These are phyloP conservation scores for Microcebus murinus DNA, from an alignment of 2,113 vertebrate genomes.

Conservation along the genomic window DNA sequence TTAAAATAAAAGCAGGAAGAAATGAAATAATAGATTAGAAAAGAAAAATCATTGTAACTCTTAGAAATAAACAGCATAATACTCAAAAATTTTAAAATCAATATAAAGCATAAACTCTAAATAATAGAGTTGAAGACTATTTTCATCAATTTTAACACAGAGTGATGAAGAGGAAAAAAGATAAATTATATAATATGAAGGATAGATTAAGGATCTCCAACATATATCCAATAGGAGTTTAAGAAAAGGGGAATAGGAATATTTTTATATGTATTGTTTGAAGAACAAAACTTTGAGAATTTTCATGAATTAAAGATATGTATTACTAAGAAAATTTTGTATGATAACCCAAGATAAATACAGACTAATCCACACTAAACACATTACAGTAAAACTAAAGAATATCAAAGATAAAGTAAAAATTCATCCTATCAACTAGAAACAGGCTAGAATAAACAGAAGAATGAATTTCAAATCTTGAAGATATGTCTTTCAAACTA, in stretches of 20 bases:
- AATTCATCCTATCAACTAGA: background rate
- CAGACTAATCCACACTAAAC: background rate
- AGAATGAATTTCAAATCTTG: too few relatives aligned
- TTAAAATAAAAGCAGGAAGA: background rate
- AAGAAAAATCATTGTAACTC: background rate
- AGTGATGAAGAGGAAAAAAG: background rate
- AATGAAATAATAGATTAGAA: background rate
- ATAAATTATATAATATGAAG: background rate
- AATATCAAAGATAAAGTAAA: background rate
- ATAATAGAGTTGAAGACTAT: background rate
- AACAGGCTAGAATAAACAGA: too few relatives aligned
- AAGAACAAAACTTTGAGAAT: background rate
- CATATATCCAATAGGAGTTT: background rate
- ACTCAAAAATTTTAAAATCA: background rate
- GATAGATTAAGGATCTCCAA: background rate
- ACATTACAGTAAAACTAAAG: background rate
- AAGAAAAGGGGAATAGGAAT: background rate
- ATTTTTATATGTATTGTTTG: background rate
- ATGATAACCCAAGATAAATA: background rate
- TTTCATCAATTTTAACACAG: background rate
- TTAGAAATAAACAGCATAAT: background rate
- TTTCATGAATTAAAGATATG: background rate
- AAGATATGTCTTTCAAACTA: too few relatives aligned
- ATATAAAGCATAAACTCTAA: background rate
- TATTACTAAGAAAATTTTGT: background rate